A percentile compares a stretch with the other conserved stretches of the same genome.
These are phyloP conservation scores for Pollenia labialis DNA, from an alignment of 2,888 invertebrate genomes.

Conservation along the genomic window DNA sequence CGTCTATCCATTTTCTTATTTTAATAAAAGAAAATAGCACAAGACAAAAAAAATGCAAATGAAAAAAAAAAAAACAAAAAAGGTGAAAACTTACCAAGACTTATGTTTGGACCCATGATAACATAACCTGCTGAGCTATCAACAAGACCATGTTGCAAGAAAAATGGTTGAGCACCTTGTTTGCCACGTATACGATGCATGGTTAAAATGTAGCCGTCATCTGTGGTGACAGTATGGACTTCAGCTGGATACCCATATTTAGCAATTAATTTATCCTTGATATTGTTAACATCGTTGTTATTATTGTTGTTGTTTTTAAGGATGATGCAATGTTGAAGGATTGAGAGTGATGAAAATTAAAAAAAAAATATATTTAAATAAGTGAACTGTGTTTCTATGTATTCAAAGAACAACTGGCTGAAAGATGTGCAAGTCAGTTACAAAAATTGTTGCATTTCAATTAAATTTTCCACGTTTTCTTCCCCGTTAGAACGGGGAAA, in stretches of 20 bases:
- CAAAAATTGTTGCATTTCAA: constrained; percentile 36
- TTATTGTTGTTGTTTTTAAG: constrained; percentile 38
- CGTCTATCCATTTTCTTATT: neutral
- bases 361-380: constrained; percentile 28
- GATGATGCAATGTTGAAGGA: neutral
- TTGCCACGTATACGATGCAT: constrained; percentile 88
- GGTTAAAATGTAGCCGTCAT: constrained; percentile 91
- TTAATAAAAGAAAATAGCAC: neutral
- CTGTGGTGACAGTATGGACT: constrained; percentile 87
- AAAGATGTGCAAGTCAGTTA: constrained; percentile 15
- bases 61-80: neutral
- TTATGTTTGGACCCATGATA: constrained; percentile 88
- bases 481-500: neutral
- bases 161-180: constrained; percentile 86
- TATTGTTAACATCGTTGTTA: constrained; percentile 19
- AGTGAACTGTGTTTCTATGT: neutral
- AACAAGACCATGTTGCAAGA: constrained; percentile 89
- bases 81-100: constrained; percentile 82
- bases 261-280: constrained; percentile 85
- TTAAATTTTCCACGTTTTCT: constrained; percentile 10
- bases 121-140: constrained; percentile 91
- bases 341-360: constrained; percentile 10
- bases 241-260: constrained; percentile 88
- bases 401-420: constrained; percentile 6
- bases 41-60: neutral